Evolutionary conservation across 2,888 invertebrate genomes (phyloP).

Genomic region (Euplagia quadripunctaria): DNA sequence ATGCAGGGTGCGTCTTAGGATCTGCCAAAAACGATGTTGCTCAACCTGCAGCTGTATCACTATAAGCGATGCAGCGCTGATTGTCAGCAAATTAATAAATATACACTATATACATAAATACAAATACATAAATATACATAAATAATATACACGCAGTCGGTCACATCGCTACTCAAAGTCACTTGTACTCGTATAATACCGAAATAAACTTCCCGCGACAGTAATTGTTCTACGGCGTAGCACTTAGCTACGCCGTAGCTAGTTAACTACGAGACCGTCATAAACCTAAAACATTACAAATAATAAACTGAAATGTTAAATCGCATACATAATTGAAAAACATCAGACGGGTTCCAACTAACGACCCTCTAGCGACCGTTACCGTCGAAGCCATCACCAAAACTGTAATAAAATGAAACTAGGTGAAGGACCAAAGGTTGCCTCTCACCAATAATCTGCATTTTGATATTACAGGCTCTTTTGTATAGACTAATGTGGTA

Average conservation of each 20-base stretch:
- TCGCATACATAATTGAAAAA: slow-evolving; percentile 43
- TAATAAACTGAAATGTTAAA: slow-evolving; percentile 24
- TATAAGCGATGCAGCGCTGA: too few species aligned
- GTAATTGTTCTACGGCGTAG: background rate
- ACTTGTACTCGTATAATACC: background rate
- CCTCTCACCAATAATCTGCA: slow-evolving; percentile 49
- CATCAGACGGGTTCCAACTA: slow-evolving; percentile 41
- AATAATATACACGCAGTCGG: background rate
- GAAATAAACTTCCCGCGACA: background rate
- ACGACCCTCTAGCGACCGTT: slow-evolving; percentile 28
- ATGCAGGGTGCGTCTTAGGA: too few species aligned
- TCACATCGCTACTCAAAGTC: background rate
- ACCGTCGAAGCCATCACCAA: slow-evolving; percentile 25
- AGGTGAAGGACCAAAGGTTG: slow-evolving; percentile 37
- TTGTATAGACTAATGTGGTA: slow-evolving; percentile 26
- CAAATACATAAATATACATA: too few species aligned
- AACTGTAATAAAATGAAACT: slow-evolving; percentile 43
- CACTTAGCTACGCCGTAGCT: slow-evolving; percentile 7
- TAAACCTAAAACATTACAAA: slow-evolving; percentile 21
- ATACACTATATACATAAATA: too few species aligned
- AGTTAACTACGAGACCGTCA: slow-evolving; percentile 3
- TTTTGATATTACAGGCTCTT: slow-evolving; percentile 45
- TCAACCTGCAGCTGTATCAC: too few species aligned
- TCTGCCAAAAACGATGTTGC: too few species aligned
- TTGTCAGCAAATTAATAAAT: too few species aligned